Base-by-base conservation (phyloP, 2,888 invertebrate genomes). In the Pachliopta kotzebuea region DNA sequence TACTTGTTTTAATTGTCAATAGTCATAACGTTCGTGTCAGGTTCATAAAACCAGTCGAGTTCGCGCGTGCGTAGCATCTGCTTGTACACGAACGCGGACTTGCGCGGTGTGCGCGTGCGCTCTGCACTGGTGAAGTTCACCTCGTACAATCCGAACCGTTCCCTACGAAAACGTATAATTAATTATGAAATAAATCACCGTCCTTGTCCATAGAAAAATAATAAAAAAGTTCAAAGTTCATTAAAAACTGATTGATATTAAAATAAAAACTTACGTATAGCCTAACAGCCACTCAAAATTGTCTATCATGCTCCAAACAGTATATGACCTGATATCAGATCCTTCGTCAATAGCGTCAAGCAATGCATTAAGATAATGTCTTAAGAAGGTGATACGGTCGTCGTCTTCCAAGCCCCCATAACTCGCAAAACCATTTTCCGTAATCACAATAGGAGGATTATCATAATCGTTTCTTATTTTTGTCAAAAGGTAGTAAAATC, bases 221-320 rank as follows among this genome's bases (percentile, higher is more conserved):
- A 37, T 37, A 37, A 37, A 37, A 37, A 11, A 37, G 11, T 2
- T 50, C 50, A 6, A n/a, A 1, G n/a, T 50, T 21, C 14, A 52
- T 52, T 1, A 20, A 21, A 20, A n/a, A n/a, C n/a, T n/a, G n/a
- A n/a, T n/a, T n/a, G n/a, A n/a, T n/a, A 52, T 52, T 52, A 21
- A 18, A 18, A 24, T 26, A 18, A 24, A 37, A 42, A 83, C 92
- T 90, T 77, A 93, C 89, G 78, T 80, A 70, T 92, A 94, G 53
- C 94, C 94, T 56, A 78, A 72, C 63, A 82, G 78, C 94, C 94
- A 95, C 76, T 94, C 94, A 70, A 94, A 94, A 76, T 94, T 94
- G 72, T 95, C 95, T 85, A 94, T 86, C 6, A 95, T 78, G 67
- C 93, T 93, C 94, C 94, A 94, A 1, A 92, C 91, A 67, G 92